A percentile compares a stretch with the other conserved stretches of the same genome.
phyloP scores from a whole-genome alignment of 53 echinoderm and acorn worm genomes.

The Astropecten irregularis region DNA sequence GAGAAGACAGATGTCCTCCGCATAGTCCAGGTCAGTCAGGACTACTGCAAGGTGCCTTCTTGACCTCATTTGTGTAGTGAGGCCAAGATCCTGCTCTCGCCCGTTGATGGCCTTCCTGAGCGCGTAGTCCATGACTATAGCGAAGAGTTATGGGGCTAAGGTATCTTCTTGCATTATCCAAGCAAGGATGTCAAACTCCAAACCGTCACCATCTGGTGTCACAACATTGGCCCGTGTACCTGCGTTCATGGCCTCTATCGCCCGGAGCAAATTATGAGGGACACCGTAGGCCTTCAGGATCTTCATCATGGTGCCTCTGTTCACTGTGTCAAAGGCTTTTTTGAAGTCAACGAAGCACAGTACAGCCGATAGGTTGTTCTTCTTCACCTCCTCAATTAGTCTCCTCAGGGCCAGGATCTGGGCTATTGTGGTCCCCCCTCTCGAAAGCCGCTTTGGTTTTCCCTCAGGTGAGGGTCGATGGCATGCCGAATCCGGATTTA shows the following conservation, averaged over 20 bases:
- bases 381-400: too few relatives aligned
- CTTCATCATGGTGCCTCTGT: conserved; percentile 30
- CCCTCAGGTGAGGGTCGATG: neutral
- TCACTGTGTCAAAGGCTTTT: conserved; percentile 39
- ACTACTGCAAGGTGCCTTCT: conserved; percentile 13
- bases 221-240: neutral
- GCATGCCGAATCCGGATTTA: neutral
- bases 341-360: conserved; percentile 39
- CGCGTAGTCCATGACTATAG: conserved; percentile 13
- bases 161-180: conserved; percentile 5
- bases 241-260: neutral
- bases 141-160: conserved; percentile 6
- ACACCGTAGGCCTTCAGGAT: conserved; percentile 18
- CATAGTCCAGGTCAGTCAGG: conserved; percentile 4
- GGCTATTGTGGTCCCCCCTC: conserved; percentile 7
- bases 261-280: neutral
- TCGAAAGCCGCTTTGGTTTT: too few relatives aligned
- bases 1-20: conserved; percentile 22
- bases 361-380: too few relatives aligned
- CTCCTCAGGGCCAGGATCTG: conserved; percentile 37
- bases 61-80: conserved; percentile 18
- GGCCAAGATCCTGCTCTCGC: neutral
- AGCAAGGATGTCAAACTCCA: neutral
- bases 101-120: neutral
- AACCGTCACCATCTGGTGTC: neutral